Evolutionary conservation across 2,797 vertebrate genomes (phyloP).

Genomic region (Myotis pilosus): DNA sequence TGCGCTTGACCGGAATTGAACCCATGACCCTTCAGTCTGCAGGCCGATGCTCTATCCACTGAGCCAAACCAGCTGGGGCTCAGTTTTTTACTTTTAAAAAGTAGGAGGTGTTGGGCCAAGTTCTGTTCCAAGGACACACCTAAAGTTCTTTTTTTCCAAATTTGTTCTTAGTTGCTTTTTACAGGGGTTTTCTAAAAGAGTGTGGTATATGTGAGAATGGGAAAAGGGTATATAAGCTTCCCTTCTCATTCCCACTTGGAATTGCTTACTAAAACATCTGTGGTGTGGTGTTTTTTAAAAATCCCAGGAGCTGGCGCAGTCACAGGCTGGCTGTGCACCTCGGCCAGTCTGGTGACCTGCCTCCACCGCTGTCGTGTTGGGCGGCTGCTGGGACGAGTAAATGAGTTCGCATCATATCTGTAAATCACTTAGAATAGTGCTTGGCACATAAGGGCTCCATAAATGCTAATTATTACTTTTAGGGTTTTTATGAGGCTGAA

Average conservation of each 20-base stretch:
- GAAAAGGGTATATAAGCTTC: neutral
- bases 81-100: neutral
- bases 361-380: neutral
- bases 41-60: too few species aligned
- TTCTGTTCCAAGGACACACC: neutral
- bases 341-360: neutral
- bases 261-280: neutral
- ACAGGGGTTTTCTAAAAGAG: neutral
- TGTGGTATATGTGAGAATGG: neutral
- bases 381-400: neutral
- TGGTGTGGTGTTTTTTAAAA: neutral
- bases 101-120: neutral
- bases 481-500: slow-evolving; percentile 48
- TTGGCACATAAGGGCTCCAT: neutral
- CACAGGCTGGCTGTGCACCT: neutral
- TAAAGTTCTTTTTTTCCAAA: neutral
- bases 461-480: slow-evolving; percentile 45
- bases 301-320: neutral
- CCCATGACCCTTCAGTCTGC: too few species aligned
- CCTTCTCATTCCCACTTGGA: neutral
- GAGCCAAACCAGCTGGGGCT: neutral
- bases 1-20: too few species aligned
- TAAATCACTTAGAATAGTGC: neutral
- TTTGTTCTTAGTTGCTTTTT: neutral
- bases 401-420: neutral